These are phyloP conservation scores for Naja naja DNA, from an alignment of 2,113 vertebrate genomes.

Conservation along the genomic window DNA sequence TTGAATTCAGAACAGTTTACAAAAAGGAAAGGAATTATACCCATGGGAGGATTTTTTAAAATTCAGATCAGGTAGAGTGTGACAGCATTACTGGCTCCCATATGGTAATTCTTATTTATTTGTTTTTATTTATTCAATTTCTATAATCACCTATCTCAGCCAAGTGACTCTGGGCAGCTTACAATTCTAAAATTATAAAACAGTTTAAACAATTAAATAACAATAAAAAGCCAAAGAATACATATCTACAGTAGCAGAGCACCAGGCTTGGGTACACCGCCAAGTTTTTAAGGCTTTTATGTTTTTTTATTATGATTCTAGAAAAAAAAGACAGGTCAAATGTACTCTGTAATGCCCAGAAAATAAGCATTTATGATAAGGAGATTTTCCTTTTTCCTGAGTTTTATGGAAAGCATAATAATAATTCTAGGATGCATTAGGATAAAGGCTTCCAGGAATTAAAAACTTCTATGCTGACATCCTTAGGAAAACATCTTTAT, in stretches of 20 bases:
- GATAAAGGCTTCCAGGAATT: neutral
- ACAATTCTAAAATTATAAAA: neutral
- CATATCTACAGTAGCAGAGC: neutral
- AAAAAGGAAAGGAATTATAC: neutral
- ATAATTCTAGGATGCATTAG: neutral
- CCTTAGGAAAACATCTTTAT: neutral
- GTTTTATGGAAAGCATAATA: neutral
- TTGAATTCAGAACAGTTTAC: neutral
- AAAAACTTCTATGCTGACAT: neutral
- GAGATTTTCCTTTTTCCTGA: neutral
- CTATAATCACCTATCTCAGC: neutral
- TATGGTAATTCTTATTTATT: neutral
- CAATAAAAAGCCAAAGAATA: neutral
- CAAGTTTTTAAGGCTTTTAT: neutral
- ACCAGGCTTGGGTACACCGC: neutral
- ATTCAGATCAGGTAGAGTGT: neutral
- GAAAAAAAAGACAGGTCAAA: neutral
- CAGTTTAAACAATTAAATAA: neutral
- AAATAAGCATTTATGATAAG: neutral
- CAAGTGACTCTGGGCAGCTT: neutral
- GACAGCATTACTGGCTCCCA: neutral
- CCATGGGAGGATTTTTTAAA: neutral
- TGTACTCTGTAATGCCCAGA: neutral
- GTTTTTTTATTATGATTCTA: neutral
- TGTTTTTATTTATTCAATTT: neutral